Percentiles rank a stretch among this genome's conserved stretches.
These are phyloP conservation scores for Eilema caniola DNA, from an alignment of 2,888 invertebrate species.

Conservation along the genomic window DNA sequence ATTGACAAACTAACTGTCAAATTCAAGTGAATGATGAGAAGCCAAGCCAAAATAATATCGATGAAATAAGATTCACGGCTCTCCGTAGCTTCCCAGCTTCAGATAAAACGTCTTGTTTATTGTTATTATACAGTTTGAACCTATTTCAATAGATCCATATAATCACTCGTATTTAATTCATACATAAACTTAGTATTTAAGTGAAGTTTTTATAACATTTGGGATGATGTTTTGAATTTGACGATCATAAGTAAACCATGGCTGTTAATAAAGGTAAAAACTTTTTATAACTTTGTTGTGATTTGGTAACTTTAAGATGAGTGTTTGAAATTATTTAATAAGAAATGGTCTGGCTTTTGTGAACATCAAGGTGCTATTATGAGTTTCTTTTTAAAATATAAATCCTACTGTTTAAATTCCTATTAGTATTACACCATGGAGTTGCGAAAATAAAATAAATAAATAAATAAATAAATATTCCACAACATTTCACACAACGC, in stretches of 20 bases:
- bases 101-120: neutral
- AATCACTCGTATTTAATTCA: neutral
- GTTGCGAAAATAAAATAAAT: too few species aligned
- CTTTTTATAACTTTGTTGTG: slow-evolving; percentile 29
- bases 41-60: neutral
- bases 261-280: slow-evolving; percentile 60
- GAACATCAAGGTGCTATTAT: slow-evolving; percentile 21
- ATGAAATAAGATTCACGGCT: neutral
- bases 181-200: slow-evolving; percentile 19
- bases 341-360: slow-evolving; percentile 24
- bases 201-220: slow-evolving; percentile 34
- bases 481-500: too few species aligned
- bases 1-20: neutral
- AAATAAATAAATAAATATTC: too few species aligned
- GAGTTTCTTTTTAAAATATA: neutral
- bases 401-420: too few species aligned
- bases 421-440: too few species aligned
- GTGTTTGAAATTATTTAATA: slow-evolving; percentile 4
- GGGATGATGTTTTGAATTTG: slow-evolving; percentile 48
- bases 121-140: slow-evolving; percentile 4
- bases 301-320: neutral
- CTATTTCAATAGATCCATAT: slow-evolving; percentile 8
- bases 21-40: slow-evolving; percentile 1
- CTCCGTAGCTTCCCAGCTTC: neutral
- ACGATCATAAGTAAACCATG: slow-evolving; percentile 55